Evolutionary conservation across 1,140 invertebrate species (phyloP).

Genomic region (Brachionus rubens): DNA sequence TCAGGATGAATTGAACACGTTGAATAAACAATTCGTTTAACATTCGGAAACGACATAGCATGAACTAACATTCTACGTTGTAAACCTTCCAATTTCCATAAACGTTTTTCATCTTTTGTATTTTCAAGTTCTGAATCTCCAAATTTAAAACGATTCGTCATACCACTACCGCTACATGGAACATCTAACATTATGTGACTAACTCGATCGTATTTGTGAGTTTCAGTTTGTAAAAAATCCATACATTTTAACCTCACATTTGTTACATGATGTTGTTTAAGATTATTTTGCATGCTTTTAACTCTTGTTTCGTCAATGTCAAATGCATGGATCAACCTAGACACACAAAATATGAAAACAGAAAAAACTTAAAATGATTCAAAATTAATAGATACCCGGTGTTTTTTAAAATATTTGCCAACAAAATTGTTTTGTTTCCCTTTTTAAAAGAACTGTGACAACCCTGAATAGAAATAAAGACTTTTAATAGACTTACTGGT

Average conservation of each 20-base stretch:
- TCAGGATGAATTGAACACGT: conserved; percentile 83
- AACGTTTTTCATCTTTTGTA: conserved; percentile 48
- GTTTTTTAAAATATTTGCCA: conserved; percentile 36
- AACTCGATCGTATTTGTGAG: conserved; percentile 67
- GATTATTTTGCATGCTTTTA: conserved; percentile 65
- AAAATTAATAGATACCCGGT: conserved; percentile 10
- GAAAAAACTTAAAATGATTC: not conserved
- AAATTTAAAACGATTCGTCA: conserved; percentile 49
- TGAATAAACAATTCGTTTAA: conserved; percentile 83
- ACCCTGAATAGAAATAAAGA: no score
- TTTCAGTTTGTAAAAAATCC: conserved; percentile 71
- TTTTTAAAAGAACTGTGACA: no score
- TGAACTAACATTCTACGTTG: conserved; percentile 80
- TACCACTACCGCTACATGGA: conserved; percentile 89
- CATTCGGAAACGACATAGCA: conserved; percentile 79
- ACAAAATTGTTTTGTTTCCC: conserved; percentile 44
- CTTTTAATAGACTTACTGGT: conserved; percentile 4
- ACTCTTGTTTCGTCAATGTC: conserved; percentile 72
- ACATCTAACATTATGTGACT: conserved; percentile 90
- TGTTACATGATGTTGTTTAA: conserved; percentile 59
- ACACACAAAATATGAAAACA: not conserved
- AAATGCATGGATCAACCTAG: conserved; percentile 74
- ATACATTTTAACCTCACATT: conserved; percentile 67
- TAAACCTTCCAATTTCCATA: conserved; percentile 68
- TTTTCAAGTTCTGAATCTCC: conserved; percentile 1